These are phyloP conservation scores for Melanotaenia nigrans DNA, from an alignment of 2,797 vertebrate species.

Conservation along the genomic window DNA sequence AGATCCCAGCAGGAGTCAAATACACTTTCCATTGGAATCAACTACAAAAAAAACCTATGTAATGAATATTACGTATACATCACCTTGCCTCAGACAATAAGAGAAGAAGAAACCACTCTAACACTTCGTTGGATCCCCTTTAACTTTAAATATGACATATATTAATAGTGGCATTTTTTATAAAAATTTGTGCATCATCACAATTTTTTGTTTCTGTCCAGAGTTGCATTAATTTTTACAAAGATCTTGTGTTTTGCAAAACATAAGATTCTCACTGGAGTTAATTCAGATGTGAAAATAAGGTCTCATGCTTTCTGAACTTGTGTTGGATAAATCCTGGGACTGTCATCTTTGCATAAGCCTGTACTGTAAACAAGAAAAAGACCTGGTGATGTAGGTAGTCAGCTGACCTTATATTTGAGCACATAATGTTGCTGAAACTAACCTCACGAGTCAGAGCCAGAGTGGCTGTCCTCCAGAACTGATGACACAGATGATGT, in stretches of 20 bases:
- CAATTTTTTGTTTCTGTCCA: background rate
- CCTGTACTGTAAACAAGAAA: background rate
- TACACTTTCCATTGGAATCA: background rate
- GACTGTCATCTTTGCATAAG: background rate
- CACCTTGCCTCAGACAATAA: background rate
- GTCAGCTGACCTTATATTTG: background rate
- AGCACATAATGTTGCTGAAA: background rate
- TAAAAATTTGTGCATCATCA: background rate
- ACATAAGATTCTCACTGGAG: background rate
- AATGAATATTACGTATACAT: background rate
- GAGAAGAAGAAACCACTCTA: background rate
- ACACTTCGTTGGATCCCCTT: background rate
- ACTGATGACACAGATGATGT: background rate
- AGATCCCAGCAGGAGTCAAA: constrained; percentile 14
- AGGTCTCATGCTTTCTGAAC: background rate
- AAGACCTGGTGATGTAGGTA: background rate
- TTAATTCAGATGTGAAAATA: background rate
- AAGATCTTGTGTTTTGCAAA: background rate
- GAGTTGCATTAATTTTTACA: background rate
- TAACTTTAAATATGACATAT: background rate
- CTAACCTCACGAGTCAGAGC: too few species aligned
- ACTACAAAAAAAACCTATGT: background rate
- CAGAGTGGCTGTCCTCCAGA: background rate
- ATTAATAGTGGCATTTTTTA: background rate
- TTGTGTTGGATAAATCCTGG: background rate